These are phyloP conservation scores for Grammomys dolichurus DNA, from an alignment of 2,113 vertebrate genomes.

Conservation along the genomic window DNA sequence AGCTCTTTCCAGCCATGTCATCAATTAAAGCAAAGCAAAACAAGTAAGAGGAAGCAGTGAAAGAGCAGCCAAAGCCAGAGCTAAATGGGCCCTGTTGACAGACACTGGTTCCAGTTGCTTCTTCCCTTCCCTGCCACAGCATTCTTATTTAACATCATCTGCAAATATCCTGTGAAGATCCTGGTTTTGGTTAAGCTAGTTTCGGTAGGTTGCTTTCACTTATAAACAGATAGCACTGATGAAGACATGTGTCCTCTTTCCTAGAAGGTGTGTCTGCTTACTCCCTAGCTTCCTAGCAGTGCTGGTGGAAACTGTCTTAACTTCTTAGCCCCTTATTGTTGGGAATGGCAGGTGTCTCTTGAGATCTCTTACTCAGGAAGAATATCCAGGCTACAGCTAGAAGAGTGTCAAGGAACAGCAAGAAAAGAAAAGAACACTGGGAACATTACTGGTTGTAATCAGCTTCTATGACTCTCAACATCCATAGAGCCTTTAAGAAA, in stretches of 20 bases:
- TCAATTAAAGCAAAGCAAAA: not conserved
- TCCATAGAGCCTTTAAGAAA: slow-evolving; percentile 4
- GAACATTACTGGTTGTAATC: not conserved
- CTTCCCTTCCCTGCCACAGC: not conserved
- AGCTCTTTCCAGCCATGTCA: not conserved
- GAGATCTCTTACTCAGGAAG: not conserved
- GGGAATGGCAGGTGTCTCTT: not conserved
- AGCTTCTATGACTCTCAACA: not conserved
- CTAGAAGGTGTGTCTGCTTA: not conserved
- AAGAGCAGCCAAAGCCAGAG: not conserved
- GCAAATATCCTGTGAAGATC: not conserved
- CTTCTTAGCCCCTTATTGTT: not conserved
- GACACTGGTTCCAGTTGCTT: not conserved
- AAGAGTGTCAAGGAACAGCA: not conserved
- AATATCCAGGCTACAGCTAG: not conserved
- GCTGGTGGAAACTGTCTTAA: not conserved
- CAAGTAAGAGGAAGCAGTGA: not conserved
- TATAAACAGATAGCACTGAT: not conserved
- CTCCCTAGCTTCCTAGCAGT: not conserved
- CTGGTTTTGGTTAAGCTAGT: not conserved
- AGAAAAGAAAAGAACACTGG: not conserved
- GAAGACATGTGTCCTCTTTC: not conserved
- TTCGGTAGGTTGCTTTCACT: not conserved
- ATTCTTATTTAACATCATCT: not conserved
- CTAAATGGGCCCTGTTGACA: not conserved